Evolutionary conservation across 2,888 invertebrate species (phyloP).

Genomic region (Trachelus tabidus): DNA sequence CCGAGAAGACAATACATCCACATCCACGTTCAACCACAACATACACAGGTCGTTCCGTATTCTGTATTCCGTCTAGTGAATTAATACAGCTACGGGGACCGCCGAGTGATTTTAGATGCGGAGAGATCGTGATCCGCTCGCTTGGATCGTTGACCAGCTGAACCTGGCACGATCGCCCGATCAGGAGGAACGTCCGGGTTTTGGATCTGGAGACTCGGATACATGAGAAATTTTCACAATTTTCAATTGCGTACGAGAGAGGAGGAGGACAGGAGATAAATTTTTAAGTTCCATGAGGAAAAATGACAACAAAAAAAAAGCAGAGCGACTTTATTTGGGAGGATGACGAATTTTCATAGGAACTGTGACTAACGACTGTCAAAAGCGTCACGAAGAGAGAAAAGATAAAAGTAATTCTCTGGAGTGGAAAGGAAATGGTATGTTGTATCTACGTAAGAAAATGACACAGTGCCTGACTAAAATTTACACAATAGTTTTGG

Average conservation of each 20-base stretch:
- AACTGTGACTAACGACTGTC: not conserved
- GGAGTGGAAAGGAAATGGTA: not conserved
- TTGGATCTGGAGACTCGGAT: not conserved
- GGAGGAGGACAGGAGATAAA: not conserved
- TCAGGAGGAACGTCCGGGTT: not conserved
- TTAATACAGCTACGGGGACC: slow-evolving; percentile 55
- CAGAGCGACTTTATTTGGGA: not conserved
- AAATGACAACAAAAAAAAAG: not conserved
- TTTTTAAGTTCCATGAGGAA: not conserved
- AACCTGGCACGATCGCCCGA: slow-evolving; percentile 5
- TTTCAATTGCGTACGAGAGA: not conserved
- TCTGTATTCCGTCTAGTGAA: slow-evolving; percentile 57
- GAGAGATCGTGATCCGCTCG: slow-evolving; percentile 55
- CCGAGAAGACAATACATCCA: slow-evolving; percentile 61
- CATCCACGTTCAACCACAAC: slow-evolving; percentile 47
- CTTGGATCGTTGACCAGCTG: slow-evolving; percentile 8
- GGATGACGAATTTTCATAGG: not conserved
- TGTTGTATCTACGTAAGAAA: not conserved
- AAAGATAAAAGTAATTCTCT: not conserved
- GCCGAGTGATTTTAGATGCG: slow-evolving; percentile 56
- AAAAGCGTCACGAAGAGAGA: not conserved
- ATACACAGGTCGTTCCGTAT: slow-evolving; percentile 31
- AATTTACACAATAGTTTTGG: not conserved
- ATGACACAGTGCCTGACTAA: not conserved
- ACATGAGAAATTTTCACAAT: not conserved